Percentiles rank a stretch among this genome's conserved stretches.
These are phyloP conservation scores for Mimumesa dahlbomi DNA, from an alignment of 2,888 invertebrate genomes.

Conservation along the genomic window DNA sequence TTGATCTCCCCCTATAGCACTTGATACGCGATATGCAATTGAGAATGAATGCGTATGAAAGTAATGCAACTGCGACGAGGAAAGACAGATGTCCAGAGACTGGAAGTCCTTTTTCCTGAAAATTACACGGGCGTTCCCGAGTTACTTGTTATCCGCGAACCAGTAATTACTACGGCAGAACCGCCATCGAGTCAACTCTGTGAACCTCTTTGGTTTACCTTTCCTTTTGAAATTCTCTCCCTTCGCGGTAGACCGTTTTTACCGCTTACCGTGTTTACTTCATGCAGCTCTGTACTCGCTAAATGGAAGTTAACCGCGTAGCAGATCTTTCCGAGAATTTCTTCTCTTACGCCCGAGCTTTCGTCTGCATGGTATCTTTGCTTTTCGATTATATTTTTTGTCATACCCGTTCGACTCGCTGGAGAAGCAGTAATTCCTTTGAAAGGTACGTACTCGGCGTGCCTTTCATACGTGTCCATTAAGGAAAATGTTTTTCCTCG, in stretches of 20 bases:
- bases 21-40: neutral
- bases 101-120: slow-evolving; percentile 46
- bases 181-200: slow-evolving; percentile 55
- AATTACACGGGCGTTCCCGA: slow-evolving; percentile 55
- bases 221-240: slow-evolving; percentile 61
- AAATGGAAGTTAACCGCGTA: slow-evolving; percentile 56
- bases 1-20: neutral
- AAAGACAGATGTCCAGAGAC: slow-evolving; percentile 48
- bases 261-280: slow-evolving; percentile 56
- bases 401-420: slow-evolving; percentile 4
- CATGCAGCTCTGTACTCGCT: slow-evolving; percentile 30
- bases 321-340: slow-evolving; percentile 51
- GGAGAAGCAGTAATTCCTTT: slow-evolving; percentile 28
- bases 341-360: slow-evolving; percentile 40
- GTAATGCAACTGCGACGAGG: slow-evolving; percentile 16
- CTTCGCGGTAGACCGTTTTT: slow-evolving; percentile 47
- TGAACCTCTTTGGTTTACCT: slow-evolving; percentile 62
- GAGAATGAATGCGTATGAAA: neutral
- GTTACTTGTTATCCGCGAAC: slow-evolving; percentile 62
- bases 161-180: slow-evolving; percentile 60
- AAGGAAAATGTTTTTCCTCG: too few relatives aligned
- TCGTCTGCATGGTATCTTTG: too few relatives aligned
- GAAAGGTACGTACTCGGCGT: too few relatives aligned
- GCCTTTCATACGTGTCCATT: too few relatives aligned
- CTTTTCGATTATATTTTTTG: too few relatives aligned